Evolutionary conservation across 1,140 invertebrate species (phyloP).

Genomic region (Ericerus pela): DNA sequence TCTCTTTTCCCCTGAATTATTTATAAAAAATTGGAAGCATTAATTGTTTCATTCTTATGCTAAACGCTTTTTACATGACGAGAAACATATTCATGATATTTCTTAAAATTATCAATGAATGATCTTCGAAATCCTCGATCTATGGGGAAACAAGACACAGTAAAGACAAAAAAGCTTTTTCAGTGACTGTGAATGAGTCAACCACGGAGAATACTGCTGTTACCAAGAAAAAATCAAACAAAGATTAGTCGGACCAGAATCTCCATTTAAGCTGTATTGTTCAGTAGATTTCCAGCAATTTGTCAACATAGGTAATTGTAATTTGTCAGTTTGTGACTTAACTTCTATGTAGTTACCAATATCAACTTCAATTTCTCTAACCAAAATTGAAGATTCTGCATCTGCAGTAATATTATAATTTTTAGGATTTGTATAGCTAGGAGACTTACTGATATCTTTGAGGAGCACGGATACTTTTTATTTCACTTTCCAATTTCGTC

Average conservation of each 20-base stretch:
- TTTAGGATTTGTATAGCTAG: too few relatives aligned
- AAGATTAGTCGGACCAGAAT: neutral
- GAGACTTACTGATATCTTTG: too few relatives aligned
- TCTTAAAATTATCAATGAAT: constrained; percentile 23
- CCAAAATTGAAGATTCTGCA: too few relatives aligned
- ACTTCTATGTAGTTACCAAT: neutral
- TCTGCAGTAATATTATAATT: too few relatives aligned
- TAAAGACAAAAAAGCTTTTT: constrained; percentile 24
- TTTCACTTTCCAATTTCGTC: too few relatives aligned
- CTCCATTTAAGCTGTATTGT: neutral
- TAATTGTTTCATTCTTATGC: constrained; percentile 19
- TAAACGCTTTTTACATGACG: constrained; percentile 16
- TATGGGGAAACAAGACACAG: constrained; percentile 22
- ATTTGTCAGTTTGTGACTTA: neutral
- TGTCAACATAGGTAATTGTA: neutral
- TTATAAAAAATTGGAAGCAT: constrained; percentile 22
- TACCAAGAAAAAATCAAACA: neutral
- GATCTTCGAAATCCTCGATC: constrained; percentile 20
- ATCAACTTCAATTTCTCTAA: neutral
- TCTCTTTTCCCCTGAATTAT: constrained; percentile 15
- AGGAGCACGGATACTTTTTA: too few relatives aligned
- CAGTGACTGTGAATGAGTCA: constrained; percentile 23
- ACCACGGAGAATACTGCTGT: constrained; percentile 15
- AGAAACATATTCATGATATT: constrained; percentile 22
- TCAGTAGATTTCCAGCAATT: neutral